Percentiles rank a stretch among this genome's conserved stretches.
phyloP scores from a whole-genome alignment of 2,797 vertebrate genomes.

The Taenioides sp. region DNA sequence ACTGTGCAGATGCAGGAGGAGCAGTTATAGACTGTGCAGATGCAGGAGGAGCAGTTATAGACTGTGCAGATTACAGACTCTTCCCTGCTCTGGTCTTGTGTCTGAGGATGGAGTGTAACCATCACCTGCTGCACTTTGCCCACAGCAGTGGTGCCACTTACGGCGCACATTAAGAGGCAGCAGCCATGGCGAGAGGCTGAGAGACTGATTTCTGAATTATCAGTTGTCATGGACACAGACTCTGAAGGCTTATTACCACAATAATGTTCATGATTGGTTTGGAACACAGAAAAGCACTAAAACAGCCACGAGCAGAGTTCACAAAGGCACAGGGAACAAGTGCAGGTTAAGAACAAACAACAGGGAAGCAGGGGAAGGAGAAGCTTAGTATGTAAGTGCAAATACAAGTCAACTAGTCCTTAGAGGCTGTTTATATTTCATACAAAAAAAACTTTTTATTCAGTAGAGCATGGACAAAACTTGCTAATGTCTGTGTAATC shows the following conservation, averaged over 20 bases:
- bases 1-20: no score
- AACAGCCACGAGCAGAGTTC: neutral
- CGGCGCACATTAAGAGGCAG: slow-evolving; percentile 28
- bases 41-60: neutral
- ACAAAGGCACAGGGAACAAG: neutral
- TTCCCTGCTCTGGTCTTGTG: neutral
- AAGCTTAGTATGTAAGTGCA: neutral
- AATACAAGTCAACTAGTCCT: slow-evolving; percentile 8
- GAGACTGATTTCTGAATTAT: slow-evolving; percentile 37
- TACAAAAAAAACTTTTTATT: neutral
- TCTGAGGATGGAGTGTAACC: slow-evolving; percentile 32
- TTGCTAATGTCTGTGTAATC: neutral
- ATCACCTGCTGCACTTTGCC: slow-evolving; percentile 42
- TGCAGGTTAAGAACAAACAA: slow-evolving; percentile 9
- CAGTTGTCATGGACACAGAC: slow-evolving; percentile 51
- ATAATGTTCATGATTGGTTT: slow-evolving; percentile 13
- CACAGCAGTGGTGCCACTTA: slow-evolving; percentile 48
- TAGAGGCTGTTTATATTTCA: slow-evolving; percentile 8
- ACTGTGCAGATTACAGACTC: neutral
- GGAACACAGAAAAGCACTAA: slow-evolving; percentile 18
- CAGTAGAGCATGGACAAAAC: neutral
- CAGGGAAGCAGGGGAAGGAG: neutral
- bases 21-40: neutral
- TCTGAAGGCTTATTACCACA: slow-evolving; percentile 30
- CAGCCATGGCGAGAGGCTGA: slow-evolving; percentile 20